phyloP scores from a whole-genome alignment of 2,113 vertebrate species.

The Rhinolophus sinicus region DNA sequence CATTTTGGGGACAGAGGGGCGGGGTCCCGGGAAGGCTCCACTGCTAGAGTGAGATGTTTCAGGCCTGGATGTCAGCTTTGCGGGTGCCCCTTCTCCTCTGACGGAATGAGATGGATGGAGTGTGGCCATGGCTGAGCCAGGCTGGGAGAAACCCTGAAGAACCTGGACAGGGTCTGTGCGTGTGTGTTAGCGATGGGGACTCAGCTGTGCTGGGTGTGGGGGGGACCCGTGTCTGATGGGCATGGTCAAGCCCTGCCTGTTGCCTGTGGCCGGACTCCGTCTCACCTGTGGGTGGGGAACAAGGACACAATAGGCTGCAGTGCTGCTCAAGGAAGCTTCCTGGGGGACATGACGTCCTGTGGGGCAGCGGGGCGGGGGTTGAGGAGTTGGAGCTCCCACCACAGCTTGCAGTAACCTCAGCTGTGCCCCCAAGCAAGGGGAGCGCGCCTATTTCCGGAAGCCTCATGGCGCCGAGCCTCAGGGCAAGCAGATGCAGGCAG shows the following conservation, averaged over 20 bases:
- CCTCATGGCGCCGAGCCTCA: background rate
- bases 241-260: background rate
- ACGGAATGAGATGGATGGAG: background rate
- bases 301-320: background rate
- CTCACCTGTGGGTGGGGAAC: background rate
- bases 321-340: background rate
- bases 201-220: rapidly evolving
- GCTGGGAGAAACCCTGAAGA: background rate
- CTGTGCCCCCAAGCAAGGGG: background rate
- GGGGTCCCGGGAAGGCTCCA: background rate
- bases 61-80: background rate
- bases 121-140: background rate
- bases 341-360: background rate
- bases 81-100: background rate
- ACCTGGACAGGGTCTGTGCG: too few species aligned
- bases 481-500: background rate
- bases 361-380: background rate
- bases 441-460: background rate
- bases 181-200: background rate
- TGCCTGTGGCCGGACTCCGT: background rate
- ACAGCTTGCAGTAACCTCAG: background rate
- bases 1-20: background rate
- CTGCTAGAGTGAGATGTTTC: background rate
- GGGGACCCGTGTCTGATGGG: background rate
- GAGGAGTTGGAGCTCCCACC: background rate